These are phyloP conservation scores for Austrolebias charrua DNA, from an alignment of 2,797 vertebrate species.

Conservation along the genomic window DNA sequence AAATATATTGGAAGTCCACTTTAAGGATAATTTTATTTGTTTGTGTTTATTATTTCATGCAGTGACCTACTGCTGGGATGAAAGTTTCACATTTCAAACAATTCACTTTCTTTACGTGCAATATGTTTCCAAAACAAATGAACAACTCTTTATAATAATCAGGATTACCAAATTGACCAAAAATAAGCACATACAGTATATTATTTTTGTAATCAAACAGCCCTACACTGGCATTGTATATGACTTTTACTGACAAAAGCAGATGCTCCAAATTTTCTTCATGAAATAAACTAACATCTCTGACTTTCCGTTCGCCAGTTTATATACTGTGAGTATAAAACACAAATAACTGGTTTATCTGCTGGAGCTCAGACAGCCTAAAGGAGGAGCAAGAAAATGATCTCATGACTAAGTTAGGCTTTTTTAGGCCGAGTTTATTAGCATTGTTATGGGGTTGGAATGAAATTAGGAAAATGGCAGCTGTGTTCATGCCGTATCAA, in stretches of 20 bases:
- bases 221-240: no score
- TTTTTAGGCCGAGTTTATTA: conserved; percentile 74
- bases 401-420: conserved; percentile 66
- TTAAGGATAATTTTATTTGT: no score
- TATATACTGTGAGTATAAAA: conserved; percentile 48
- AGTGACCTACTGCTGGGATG: no score
- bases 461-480: conserved; percentile 78
- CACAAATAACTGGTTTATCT: conserved; percentile 54
- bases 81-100: no score
- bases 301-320: conserved; percentile 19
- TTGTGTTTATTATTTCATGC: no score
- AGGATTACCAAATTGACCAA: no score
- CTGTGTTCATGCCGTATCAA: conserved; percentile 73
- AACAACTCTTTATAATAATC: no score
- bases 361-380: conserved; percentile 27
- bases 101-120: no score
- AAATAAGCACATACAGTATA: no score
- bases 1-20: no score
- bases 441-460: conserved; percentile 70
- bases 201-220: no score
- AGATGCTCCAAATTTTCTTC: conserved; percentile 8
- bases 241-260: not conserved
- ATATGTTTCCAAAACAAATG: no score
- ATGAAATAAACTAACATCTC: conserved; percentile 15
- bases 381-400: conserved; percentile 58